These are phyloP conservation scores for Sinocyclocheilus anshuiensis DNA, from an alignment of 2,113 vertebrate genomes.

Conservation along the genomic window DNA sequence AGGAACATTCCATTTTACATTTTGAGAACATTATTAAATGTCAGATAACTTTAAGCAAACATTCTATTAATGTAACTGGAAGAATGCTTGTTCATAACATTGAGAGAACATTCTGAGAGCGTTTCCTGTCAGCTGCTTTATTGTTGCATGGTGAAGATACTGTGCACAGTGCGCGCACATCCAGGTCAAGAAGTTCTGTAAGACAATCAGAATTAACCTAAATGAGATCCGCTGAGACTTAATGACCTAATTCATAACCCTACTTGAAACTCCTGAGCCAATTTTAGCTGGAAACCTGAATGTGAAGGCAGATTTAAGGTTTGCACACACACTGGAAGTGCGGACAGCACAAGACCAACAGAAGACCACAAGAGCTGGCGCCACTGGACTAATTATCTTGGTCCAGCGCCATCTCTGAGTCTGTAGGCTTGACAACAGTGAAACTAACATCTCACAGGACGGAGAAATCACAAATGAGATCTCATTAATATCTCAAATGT, in stretches of 20 bases:
- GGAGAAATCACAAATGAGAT: neutral
- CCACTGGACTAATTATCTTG: conserved; percentile 3
- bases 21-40: neutral
- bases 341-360: conserved; percentile 11
- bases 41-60: neutral
- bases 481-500: neutral
- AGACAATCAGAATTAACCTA: neutral
- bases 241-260: conserved; percentile 8
- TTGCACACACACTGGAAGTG: conserved; percentile 12
- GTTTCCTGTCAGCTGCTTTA: neutral
- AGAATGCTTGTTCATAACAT: neutral
- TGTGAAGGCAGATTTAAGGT: conserved; percentile 10
- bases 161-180: neutral
- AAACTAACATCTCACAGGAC: neutral
- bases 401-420: neutral
- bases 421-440: conserved; percentile 25
- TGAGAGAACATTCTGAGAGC: neutral
- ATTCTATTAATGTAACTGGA: neutral
- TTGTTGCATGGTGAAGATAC: neutral
- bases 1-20: neutral
- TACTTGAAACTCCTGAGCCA: neutral
- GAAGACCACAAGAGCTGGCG: conserved; percentile 9
- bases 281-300: neutral
- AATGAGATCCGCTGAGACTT: neutral
- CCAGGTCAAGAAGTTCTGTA: neutral